Evolutionary conservation across 2,113 vertebrate genomes (phyloP), one percentile per base, ranked within the genome.

Genomic region (Regulus satrapa): DNA sequence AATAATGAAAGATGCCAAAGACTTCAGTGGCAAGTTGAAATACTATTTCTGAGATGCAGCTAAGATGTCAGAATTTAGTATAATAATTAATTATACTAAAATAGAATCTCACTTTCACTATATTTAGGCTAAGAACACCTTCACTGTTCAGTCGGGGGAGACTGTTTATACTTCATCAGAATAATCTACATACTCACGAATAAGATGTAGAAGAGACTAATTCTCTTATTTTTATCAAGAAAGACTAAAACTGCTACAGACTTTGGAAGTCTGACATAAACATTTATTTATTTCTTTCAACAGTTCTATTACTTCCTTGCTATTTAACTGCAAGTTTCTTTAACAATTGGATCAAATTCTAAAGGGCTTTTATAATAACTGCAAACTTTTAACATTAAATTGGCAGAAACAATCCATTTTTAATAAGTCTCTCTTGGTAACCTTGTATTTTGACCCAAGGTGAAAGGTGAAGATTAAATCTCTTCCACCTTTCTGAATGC

Each of bases 381-480:
- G 88, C 75, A 95, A 95, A 97, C 88, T 95, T 96, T 92, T 94
- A 97, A 83, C 88, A 84, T 94, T 81, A 94, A 95, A 61, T 89
- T 92, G 75, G 80, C 86, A 97, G 93, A 94, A 97, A 96, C 54
- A 97, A 97, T 96, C 94, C 75, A 97, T 95, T 97, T 97, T 96
- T 97, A 97, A 97, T 95, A 97, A 97, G 91, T 93, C 94, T 97
- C 84, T 87, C 95, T 94, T 92, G 63, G 96, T 97, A 97, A 97
- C 97, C 96, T 96, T 97, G 97, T 95, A 96, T 98, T 97, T 94
- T 97, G 95, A 98, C 97, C 97, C 96, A 96, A 96, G 98, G 97
- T 97, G 96, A 98, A 98, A 97, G 97, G 97, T 97, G 97, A 97
- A 98, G 97, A 98, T 97, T 97, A 97, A 97, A 98, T 97, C 97